Percentiles rank a stretch among this genome's conserved stretches.
Evolutionary conservation across 2,113 vertebrate genomes (phyloP).

Genomic region (Panurus biarmicus): DNA sequence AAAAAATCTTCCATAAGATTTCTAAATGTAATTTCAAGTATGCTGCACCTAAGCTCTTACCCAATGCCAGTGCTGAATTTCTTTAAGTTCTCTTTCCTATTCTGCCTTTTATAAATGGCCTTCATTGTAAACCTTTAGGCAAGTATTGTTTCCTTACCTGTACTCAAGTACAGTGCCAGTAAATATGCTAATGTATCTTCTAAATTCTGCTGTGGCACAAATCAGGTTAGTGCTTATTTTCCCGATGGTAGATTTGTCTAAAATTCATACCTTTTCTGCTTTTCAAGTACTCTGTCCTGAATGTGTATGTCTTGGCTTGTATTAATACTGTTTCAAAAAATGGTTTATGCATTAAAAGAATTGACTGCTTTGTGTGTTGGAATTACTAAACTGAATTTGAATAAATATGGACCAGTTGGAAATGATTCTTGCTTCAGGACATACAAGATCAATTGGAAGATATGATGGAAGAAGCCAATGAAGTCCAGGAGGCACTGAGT

Average conservation of each 20-base stretch:
- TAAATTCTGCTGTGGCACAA: background rate
- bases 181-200: background rate
- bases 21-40: background rate
- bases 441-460: constrained; percentile 94
- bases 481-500: constrained; percentile 90
- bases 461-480: constrained; percentile 98
- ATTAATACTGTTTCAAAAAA: background rate
- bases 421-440: constrained; percentile 70
- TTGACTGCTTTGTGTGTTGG: background rate
- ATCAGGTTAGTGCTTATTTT: background rate
- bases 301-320: background rate
- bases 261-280: background rate
- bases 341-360: background rate
- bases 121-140: background rate
- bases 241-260: background rate
- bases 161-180: background rate
- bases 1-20: fast-evolving
- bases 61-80: background rate
- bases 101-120: background rate
- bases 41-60: background rate
- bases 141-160: background rate
- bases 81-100: background rate
- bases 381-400: background rate
- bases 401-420: background rate
- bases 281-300: background rate